These are phyloP conservation scores for Strongylocentrotus purpuratus DNA, from an alignment of 35 echinoderm and acorn worm genomes.

Conservation along the genomic window DNA sequence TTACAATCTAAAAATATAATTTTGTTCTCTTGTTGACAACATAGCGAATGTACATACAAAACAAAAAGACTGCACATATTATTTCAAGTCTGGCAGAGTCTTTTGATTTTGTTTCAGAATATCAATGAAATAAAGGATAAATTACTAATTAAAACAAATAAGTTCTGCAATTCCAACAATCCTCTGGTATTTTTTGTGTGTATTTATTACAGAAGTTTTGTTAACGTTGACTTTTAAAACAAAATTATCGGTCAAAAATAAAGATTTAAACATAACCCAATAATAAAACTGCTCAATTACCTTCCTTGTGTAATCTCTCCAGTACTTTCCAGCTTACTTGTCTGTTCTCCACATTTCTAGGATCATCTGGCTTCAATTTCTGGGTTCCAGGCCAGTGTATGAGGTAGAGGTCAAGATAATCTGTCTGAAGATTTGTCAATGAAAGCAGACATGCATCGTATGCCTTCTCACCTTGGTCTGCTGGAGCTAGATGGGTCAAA, in stretches of 20 bases:
- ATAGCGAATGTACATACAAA: neutral
- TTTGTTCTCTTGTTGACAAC: neutral
- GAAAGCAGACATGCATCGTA: conserved; percentile 62
- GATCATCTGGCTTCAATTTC: conserved; percentile 65
- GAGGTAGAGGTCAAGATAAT: conserved; percentile 74
- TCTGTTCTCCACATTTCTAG: conserved; percentile 40
- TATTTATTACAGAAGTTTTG: no score
- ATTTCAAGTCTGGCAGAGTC: neutral
- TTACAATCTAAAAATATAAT: neutral
- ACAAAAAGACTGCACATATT: neutral
- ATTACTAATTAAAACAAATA: no score
- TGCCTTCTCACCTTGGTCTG: conserved; percentile 61
- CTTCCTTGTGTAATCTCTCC: conserved; percentile 66
- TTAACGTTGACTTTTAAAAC: no score
- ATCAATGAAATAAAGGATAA: no score
- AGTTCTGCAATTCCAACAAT: no score
- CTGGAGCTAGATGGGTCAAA: conserved; percentile 45
- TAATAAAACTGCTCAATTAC: conserved; percentile 46
- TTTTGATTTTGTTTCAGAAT: no score
- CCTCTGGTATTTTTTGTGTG: no score
- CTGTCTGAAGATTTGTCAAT: conserved; percentile 44
- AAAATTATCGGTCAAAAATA: no score
- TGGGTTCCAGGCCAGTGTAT: conserved; percentile 78
- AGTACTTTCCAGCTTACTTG: conserved; percentile 53
- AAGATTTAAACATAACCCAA: no score